Conservation (phyloP, 92 coral and sea anemone species). For the Siderastrea siderea region DNA sequence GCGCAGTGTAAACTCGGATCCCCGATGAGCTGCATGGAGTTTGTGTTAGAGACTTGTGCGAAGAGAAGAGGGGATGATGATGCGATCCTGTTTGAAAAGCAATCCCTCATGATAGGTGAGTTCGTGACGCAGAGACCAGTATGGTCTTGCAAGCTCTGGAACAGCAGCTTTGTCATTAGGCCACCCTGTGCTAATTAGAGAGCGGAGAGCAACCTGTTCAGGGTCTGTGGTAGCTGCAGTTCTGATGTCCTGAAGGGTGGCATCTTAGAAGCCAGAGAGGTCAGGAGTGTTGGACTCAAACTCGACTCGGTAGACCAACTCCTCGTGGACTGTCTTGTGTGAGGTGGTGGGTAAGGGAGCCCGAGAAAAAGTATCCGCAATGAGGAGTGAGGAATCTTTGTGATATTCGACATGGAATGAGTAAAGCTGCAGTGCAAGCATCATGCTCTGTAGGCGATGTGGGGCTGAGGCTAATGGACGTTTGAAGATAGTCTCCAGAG, state of each 20-base stretch:
- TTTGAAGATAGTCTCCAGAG: constrained; percentile 64
- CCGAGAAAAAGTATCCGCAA: constrained; percentile 61
- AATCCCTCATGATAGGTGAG: constrained; percentile 29
- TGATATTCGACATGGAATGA: constrained; percentile 60
- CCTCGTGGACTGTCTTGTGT: constrained; percentile 57
- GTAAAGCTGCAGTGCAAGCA: constrained; percentile 74
- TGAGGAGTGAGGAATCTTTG: constrained; percentile 67
- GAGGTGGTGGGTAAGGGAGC: constrained; percentile 59
- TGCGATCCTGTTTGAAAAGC: constrained; percentile 18
- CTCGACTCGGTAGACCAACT: constrained; percentile 60
- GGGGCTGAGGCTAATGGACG: constrained; percentile 60
- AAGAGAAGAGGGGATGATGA: constrained; percentile 56
- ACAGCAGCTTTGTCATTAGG: constrained; percentile 60
- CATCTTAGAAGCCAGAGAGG: constrained; percentile 57
- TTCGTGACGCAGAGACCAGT: constrained; percentile 67
- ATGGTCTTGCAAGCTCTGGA: constrained; percentile 47
- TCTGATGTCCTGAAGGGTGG: constrained; percentile 59
- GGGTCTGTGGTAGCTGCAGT: constrained; percentile 63
- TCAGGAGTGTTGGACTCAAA: constrained; percentile 55
- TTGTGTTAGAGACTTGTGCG: constrained; percentile 55
- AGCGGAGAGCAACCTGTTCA: constrained; percentile 26
- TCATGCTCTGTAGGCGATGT: constrained; percentile 72
- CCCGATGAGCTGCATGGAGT: constrained; percentile 77
- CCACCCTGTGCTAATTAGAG: constrained; percentile 67
- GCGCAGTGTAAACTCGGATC: constrained; percentile 66